Base-by-base conservation (phyloP, 1,140 invertebrate genomes). In the Ylistrum balloti region DNA sequence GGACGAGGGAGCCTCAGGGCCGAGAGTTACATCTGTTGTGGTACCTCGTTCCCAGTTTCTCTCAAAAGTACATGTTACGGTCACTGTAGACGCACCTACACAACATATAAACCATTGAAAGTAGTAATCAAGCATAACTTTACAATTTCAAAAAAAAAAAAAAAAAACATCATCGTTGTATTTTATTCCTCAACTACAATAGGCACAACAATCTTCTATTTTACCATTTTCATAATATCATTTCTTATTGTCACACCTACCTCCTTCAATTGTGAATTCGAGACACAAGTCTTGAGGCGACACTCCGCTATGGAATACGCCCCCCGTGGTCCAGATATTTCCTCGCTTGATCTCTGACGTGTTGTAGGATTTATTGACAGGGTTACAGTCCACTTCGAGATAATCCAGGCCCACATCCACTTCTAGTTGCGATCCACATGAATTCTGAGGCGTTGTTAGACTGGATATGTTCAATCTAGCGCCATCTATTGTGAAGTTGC, bases 401-500 rank as follows among this genome's bases (percentile, higher is more conserved):
- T 74, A 74, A 5, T 74, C 56, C 2, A 28, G 0, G n/a, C 56
- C 56, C 1, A 74, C 0, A 28, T 74, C 56, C 9, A 74, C 17
- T 28, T 74, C 56, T 11, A 74, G 17, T n/a, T 74, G 56, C 28
- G 56, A n/a, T 0, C 17, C 56, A 74, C 56, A 74, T 74, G 1
- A n/a, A 17, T 1, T 28, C 56, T 74, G 56, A 3, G 56, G 56
- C 56, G 56, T n/a, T n/a, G 28, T n/a, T 28, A 74, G 56, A 17
- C 9, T 74, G 22, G 56, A 5, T 28, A 74, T n/a, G 13, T 74
- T 74, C n/a, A 74, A 22, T 28, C 22, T 22, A 28, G 22, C 56
- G 56, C 56, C 56, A 74, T 74, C 56, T 74, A 74, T 74, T 11
- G 56, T 74, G 22, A 74, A 74, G 56, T 74, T 74, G 28, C 56